Percentiles rank a stretch among this genome's conserved stretches.
These are phyloP conservation scores for Xylota sylvarum DNA, from an alignment of 2,888 invertebrate genomes.

Conservation along the genomic window DNA sequence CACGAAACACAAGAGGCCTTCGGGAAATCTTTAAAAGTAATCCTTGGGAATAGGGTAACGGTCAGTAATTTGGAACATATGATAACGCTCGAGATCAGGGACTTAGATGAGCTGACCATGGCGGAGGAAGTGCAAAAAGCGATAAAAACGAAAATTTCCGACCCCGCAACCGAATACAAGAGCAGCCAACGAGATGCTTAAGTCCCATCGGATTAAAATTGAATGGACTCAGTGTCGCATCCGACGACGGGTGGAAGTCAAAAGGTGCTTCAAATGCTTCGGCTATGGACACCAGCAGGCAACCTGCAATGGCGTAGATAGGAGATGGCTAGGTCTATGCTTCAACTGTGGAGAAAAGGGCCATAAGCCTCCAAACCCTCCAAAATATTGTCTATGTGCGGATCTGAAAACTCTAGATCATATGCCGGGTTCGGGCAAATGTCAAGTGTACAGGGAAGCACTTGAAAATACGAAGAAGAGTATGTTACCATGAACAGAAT, in stretches of 20 bases:
- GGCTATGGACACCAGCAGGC: too few relatives aligned
- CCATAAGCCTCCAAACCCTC: neutral
- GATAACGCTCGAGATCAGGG: slow-evolving; percentile 25
- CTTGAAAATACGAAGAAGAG: too few relatives aligned
- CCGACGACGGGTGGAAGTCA: neutral
- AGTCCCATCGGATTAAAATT: slow-evolving; percentile 5
- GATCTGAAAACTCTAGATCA: too few relatives aligned
- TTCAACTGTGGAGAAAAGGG: slow-evolving; percentile 17
- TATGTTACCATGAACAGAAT: too few relatives aligned
- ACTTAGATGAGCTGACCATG: slow-evolving; percentile 37
- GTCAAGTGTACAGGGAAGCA: too few relatives aligned
- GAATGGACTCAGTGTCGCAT: slow-evolving; percentile 24
- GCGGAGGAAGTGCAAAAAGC: slow-evolving; percentile 29
- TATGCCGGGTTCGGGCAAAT: too few relatives aligned
- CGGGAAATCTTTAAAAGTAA: neutral
- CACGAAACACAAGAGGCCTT: neutral
- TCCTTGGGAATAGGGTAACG: slow-evolving; percentile 4
- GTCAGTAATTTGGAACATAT: slow-evolving; percentile 4
- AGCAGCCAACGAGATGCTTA: neutral
- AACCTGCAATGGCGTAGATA: too few relatives aligned
- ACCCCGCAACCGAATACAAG: neutral
- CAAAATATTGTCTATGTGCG: too few relatives aligned
- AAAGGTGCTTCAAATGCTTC: slow-evolving; percentile 25
- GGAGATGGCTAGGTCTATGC: neutral
- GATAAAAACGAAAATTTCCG: neutral